Conservation (phyloP, 2,797 vertebrate genomes). For the Adelosebastes latens region DNA sequence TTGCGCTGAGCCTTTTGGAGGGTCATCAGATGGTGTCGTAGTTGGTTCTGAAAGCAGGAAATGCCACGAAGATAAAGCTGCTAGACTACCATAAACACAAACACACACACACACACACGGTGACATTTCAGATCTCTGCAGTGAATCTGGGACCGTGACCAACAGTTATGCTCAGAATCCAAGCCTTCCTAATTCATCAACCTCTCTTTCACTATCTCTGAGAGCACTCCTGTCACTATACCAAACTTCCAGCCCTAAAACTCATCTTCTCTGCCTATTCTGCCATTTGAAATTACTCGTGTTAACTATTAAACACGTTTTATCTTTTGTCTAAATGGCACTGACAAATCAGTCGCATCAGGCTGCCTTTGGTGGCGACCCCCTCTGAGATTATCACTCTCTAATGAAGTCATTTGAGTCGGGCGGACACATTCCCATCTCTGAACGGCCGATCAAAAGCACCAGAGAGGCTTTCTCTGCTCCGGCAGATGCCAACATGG, state of each 20-base stretch:
- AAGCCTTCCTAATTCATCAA: conserved; percentile 51
- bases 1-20: conserved; percentile 57
- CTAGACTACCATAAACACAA: conserved; percentile 28
- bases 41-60: conserved; percentile 69
- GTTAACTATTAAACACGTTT: conserved; percentile 46
- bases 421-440: conserved; percentile 53
- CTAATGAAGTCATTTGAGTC: conserved; percentile 75
- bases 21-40: conserved; percentile 73
- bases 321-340: conserved; percentile 51
- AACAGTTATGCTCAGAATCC: conserved; percentile 57
- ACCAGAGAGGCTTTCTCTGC: conserved; percentile 39
- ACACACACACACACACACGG: conserved; percentile 27
- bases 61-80: conserved; percentile 80
- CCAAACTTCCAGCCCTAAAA: conserved; percentile 43
- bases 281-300: conserved; percentile 39
- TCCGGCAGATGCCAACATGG: conserved; percentile 54
- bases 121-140: conserved; percentile 75
- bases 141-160: conserved; percentile 62
- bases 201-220: conserved; percentile 29
- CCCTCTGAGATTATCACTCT: conserved; percentile 62
- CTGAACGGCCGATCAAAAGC: conserved; percentile 58
- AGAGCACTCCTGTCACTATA: conserved; percentile 33
- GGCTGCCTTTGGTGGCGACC: conserved; percentile 53
- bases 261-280: conserved; percentile 20
- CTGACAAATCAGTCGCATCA: conserved; percentile 34